Percentiles rank a stretch among this genome's conserved stretches.
phyloP scores from a whole-genome alignment of 2,888 invertebrate species.

The Kuschelorhynchus macadamiae region DNA sequence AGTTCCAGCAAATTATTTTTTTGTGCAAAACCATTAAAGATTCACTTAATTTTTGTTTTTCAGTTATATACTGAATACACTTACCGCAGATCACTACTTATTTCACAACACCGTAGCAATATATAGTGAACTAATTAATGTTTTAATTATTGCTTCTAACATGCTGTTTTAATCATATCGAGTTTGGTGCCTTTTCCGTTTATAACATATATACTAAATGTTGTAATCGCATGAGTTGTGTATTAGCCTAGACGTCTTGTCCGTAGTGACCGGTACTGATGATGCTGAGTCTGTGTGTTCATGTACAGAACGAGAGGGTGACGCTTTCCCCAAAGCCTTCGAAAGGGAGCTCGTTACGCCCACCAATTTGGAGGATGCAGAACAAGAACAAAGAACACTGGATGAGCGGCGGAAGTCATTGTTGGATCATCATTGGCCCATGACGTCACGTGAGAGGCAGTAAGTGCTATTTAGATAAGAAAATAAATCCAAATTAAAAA shows the following conservation, averaged over 20 bases:
- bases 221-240: constrained; percentile 30
- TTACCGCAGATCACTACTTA: too few relatives aligned
- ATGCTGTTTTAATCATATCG: too few relatives aligned
- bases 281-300: constrained; percentile 82
- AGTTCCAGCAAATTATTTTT: too few relatives aligned
- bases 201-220: too few relatives aligned
- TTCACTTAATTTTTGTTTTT: too few relatives aligned
- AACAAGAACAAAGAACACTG: constrained; percentile 72
- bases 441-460: constrained; percentile 87
- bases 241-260: constrained; percentile 42
- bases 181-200: too few relatives aligned
- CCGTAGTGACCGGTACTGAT: constrained; percentile 65
- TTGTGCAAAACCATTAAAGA: too few relatives aligned
- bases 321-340: constrained; percentile 90
- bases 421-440: constrained; percentile 91
- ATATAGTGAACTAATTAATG: too few relatives aligned
- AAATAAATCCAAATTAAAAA: too few relatives aligned
- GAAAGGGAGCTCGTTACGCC: constrained; percentile 87
- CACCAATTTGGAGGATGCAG: constrained; percentile 72
- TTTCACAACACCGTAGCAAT: too few relatives aligned
- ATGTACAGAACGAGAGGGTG: constrained; percentile 77
- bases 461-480: constrained; percentile 71
- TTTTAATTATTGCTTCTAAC: too few relatives aligned
- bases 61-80: too few relatives aligned
- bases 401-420: constrained; percentile 88